Conservation (phyloP, 1,140 invertebrate species). For the Dendrolimus punctatus region DNA sequence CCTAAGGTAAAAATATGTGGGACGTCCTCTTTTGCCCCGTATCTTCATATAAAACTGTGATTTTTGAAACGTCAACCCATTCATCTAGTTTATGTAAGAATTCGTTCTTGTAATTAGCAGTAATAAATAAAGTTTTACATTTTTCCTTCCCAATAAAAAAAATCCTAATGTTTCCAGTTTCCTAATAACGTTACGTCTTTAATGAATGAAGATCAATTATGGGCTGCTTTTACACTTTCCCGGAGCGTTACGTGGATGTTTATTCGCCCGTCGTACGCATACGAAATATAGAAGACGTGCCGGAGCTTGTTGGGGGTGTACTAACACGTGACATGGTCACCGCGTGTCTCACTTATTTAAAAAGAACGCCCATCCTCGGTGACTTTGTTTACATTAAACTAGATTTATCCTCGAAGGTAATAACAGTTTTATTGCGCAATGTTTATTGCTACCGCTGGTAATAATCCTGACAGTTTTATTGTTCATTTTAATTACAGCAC, state of each 20-base stretch:
- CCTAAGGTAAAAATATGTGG: conserved; percentile 20
- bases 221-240: conserved; percentile 59
- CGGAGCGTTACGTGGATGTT: conserved; percentile 44
- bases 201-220: conserved; percentile 51
- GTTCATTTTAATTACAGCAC: conserved; percentile 30
- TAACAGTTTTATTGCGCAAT: too few relatives aligned
- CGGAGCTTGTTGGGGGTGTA: conserved; percentile 27
- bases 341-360: conserved; percentile 50
- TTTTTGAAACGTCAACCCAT: conserved; percentile 4
- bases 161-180: conserved; percentile 34
- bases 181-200: conserved; percentile 37
- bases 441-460: not conserved
- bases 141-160: not conserved
- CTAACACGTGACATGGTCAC: conserved; percentile 47
- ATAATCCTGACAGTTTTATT: conserved; percentile 3
- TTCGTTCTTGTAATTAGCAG: too few relatives aligned
- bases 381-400: conserved; percentile 59
- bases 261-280: conserved; percentile 46
- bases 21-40: conserved; percentile 12
- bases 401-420: conserved; percentile 47
- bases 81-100: not conserved
- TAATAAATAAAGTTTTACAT: too few relatives aligned
- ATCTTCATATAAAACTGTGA: conserved; percentile 6
- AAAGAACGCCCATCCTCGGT: conserved; percentile 45
- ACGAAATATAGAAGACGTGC: conserved; percentile 29